These are phyloP conservation scores for Ctenodactylus gundi DNA, from an alignment of 2,113 vertebrate genomes.

Conservation along the genomic window DNA sequence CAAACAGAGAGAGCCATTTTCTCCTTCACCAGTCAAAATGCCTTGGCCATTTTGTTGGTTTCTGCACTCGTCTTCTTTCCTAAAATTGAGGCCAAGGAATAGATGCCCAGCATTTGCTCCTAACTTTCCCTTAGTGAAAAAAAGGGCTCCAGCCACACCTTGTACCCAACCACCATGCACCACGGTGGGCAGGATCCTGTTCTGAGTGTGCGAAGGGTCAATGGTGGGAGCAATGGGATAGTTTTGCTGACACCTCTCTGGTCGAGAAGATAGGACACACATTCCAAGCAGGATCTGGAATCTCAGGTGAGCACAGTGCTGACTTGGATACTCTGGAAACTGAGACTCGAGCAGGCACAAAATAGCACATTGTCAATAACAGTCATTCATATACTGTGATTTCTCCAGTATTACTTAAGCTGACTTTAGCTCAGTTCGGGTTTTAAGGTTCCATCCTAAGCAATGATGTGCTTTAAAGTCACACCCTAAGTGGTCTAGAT, in stretches of 20 bases:
- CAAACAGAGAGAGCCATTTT: constrained; percentile 53
- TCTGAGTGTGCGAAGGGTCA: rapidly evolving
- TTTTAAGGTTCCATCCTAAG: not conserved
- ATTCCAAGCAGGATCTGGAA: no score
- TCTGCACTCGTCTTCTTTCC: not conserved
- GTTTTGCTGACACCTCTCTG: no score
- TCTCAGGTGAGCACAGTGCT: not conserved
- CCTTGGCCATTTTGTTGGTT: constrained; percentile 20
- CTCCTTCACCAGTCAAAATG: not conserved
- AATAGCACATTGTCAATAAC: rapidly evolving
- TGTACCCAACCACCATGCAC: rapidly evolving
- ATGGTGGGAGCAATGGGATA: rapidly evolving
- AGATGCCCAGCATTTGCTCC: not conserved
- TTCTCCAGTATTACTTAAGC: not conserved
- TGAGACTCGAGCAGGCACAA: not conserved
- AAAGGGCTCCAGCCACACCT: not conserved
- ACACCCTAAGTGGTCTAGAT: not conserved
- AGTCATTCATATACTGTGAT: rapidly evolving
- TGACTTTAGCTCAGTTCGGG: not conserved
- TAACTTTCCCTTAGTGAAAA: not conserved
- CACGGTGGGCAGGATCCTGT: not conserved
- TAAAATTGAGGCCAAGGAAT: not conserved
- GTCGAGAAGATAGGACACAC: rapidly evolving
- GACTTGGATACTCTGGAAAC: no score
- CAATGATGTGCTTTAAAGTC: not conserved